Evolutionary conservation across 2,113 vertebrate species (phyloP).

Genomic region (Ceuthmochares aereus): DNA sequence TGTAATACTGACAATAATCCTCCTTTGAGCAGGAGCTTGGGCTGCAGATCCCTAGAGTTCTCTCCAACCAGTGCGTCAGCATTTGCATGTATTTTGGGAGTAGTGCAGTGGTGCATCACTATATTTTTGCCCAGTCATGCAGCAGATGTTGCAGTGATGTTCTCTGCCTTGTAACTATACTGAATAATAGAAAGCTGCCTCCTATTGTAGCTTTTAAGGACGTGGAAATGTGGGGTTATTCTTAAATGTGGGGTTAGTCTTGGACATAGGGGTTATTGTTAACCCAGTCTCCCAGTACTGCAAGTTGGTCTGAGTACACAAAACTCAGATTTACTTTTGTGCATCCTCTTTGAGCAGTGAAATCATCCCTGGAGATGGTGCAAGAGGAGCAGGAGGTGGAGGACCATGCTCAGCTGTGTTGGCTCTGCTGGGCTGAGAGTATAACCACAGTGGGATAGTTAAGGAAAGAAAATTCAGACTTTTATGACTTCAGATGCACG

Average conservation of each 20-base stretch:
- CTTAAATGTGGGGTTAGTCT: neutral
- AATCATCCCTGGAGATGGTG: neutral
- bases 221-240: neutral
- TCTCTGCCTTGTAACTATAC: neutral
- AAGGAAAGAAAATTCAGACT: neutral
- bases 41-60: neutral
- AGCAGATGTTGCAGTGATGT: neutral
- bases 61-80: neutral
- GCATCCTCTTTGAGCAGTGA: neutral
- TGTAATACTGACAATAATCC: neutral
- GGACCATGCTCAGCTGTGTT: fast-evolving
- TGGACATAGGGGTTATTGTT: neutral
- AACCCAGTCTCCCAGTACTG: neutral
- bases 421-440: neutral
- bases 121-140: neutral
- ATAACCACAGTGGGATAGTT: neutral
- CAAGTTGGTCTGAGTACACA: neutral
- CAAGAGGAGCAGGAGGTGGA: neutral
- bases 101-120: neutral
- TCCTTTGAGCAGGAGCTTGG: neutral
- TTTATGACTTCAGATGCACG: neutral
- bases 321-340: neutral
- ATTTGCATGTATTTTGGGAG: neutral
- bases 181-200: neutral
- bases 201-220: neutral